These are phyloP conservation scores for Zoanthus gigantus DNA, from an alignment of 92 coral and sea anemone genomes.

Conservation along the genomic window DNA sequence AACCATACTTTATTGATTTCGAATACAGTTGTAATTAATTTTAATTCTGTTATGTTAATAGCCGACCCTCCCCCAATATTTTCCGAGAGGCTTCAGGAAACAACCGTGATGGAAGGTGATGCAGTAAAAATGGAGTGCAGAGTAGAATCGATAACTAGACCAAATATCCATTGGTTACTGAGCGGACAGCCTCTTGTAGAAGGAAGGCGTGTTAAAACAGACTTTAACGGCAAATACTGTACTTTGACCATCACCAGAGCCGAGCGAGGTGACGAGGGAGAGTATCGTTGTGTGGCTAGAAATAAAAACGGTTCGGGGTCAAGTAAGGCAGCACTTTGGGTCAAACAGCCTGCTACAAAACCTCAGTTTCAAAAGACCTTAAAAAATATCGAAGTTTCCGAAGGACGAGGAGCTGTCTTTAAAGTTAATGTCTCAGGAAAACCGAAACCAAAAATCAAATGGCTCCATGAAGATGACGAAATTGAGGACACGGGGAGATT, in stretches of 20 bases:
- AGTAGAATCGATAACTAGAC: constrained; percentile 79
- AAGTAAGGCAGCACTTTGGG: constrained; percentile 77
- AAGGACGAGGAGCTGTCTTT: constrained; percentile 81
- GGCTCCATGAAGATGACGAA: constrained; percentile 76
- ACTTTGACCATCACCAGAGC: constrained; percentile 78
- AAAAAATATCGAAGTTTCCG: constrained; percentile 76
- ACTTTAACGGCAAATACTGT: constrained; percentile 73
- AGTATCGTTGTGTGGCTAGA: constrained; percentile 85
- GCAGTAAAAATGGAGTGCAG: constrained; percentile 75
- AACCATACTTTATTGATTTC: not conserved
- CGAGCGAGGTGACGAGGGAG: constrained; percentile 78
- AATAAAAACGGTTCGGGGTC: constrained; percentile 87
- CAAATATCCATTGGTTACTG: constrained; percentile 83
- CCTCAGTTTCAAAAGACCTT: constrained; percentile 80
- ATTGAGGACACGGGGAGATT: constrained; percentile 75
- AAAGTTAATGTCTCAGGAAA: constrained; percentile 79
- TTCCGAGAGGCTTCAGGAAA: constrained; percentile 80
- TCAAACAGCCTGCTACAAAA: constrained; percentile 69
- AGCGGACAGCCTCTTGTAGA: constrained; percentile 82
- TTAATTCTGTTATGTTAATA: not conserved
- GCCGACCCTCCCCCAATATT: constrained; percentile 75
- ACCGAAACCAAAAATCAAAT: constrained; percentile 83
- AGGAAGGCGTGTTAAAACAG: constrained; percentile 76
- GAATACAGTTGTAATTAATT: not conserved
- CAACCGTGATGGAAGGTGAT: constrained; percentile 81